Base-by-base conservation (phyloP, 1,140 invertebrate genomes). In the Papilio polytes region DNA sequence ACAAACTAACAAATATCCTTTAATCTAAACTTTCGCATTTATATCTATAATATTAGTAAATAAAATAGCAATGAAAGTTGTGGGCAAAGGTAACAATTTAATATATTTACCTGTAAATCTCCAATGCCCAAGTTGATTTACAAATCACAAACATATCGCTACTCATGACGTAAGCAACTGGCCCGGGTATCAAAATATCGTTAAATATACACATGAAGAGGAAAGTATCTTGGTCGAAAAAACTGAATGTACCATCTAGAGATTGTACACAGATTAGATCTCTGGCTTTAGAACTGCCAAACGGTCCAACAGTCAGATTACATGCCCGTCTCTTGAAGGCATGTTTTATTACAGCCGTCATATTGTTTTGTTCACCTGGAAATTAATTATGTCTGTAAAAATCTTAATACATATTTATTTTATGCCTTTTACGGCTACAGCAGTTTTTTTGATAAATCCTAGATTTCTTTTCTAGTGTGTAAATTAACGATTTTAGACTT, bases 141-240 rank as follows among this genome's bases (percentile, higher is more conserved):
- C 96, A 95, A 3, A 97, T 97, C 7, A 99, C 93, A 94, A 99
- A 98, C 74, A 97, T 96, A 93, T 99, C 98, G 81, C 97, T 97
- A 82, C 96, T 96, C n/a, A 96, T 91, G 26, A 98, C 91, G 91
- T 98, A 99, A 74, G 95, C 94, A 3, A 99, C 89, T 2, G 98
- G 97, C 48, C 97, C 97, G 1, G 98, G 98, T 78, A 99, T 94
- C 22, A 98, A 94, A 80, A 97, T 96, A 85, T 97, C 96, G 4
- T 97, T 97, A 48, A 98, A 95, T 81, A 96, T 96, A 74, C 97
- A 97, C 84, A 96, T 96, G 86, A 98, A 98, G 26, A 97, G 96
- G 90, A 97, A 97, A 46, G 97, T 96, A 90, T 99, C 98, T 93
- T 99, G 98, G 90, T 99, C 98, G 94, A 97, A 99, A 86, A 99